Evolutionary conservation across 1,140 invertebrate genomes (phyloP).

Genomic region (Chionoecetes opilio): DNA sequence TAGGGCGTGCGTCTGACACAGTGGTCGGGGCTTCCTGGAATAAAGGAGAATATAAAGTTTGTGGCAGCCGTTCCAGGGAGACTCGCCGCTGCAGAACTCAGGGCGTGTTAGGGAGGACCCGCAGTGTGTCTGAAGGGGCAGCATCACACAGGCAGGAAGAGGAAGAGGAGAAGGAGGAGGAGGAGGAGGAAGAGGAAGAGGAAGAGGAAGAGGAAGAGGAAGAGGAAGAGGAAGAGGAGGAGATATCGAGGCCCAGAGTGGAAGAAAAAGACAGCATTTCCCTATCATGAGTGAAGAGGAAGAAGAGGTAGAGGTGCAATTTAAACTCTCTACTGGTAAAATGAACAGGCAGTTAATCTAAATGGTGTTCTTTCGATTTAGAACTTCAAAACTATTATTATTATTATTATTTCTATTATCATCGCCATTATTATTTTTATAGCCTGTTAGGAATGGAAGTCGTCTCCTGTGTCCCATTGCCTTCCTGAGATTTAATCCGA

Average conservation of each 20-base stretch:
- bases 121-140: not conserved
- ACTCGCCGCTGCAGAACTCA: not conserved
- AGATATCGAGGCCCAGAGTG: not conserved
- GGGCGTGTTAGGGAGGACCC: no score
- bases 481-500: constrained; percentile 19
- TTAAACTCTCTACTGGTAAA: no score
- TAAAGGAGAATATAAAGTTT: not conserved
- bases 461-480: not conserved
- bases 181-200: not conserved
- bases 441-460: not conserved
- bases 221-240: not conserved
- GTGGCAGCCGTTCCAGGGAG: not conserved
- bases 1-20: not conserved
- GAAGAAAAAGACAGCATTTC: not conserved
- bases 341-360: not conserved
- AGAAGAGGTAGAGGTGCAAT: not conserved
- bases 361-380: not conserved
- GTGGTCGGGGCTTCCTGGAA: not conserved
- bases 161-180: not conserved
- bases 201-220: not conserved
- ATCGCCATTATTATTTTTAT: not conserved
- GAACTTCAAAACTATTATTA: not conserved
- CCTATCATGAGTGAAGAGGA: no score
- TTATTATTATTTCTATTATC: no score
- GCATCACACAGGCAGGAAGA: no score